A percentile compares a stretch with the other conserved stretches of the same genome.
phyloP scores from a whole-genome alignment of 2,888 invertebrate genomes.

The Bembecia ichneumoniformis region DNA sequence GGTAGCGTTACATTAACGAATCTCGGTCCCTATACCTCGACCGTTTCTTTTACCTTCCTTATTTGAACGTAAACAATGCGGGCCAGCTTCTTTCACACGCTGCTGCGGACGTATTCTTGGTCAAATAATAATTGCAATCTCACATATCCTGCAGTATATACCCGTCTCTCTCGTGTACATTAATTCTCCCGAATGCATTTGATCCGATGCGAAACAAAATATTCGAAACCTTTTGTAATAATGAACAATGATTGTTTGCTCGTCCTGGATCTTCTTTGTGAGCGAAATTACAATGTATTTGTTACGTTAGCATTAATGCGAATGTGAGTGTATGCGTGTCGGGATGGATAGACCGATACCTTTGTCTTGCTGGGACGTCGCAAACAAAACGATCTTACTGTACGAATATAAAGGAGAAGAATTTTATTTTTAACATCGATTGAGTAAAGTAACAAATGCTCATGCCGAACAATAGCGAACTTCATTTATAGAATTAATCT shows the following conservation, averaged over 20 bases:
- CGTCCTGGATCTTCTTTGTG: constrained; percentile 69
- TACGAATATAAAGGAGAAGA: constrained; percentile 70
- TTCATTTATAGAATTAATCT: constrained; percentile 71
- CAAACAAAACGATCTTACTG: constrained; percentile 67
- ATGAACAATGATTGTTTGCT: constrained; percentile 73
- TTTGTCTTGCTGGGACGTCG: constrained; percentile 69
- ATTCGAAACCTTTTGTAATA: constrained; percentile 71
- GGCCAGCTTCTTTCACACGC: constrained; percentile 68
- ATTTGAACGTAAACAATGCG: constrained; percentile 70
- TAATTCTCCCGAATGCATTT: constrained; percentile 59
- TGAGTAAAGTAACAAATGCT: constrained; percentile 69
- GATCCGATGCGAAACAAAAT: constrained; percentile 69
- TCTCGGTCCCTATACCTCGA: constrained; percentile 30
- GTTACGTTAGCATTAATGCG: constrained; percentile 63
- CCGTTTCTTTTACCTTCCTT: constrained; percentile 62
- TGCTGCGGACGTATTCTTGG: constrained; percentile 67
- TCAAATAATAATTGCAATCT: constrained; percentile 70
- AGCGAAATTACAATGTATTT: constrained; percentile 72
- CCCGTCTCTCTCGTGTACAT: constrained; percentile 52
- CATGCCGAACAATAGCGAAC: constrained; percentile 61
- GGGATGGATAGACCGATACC: constrained; percentile 66
- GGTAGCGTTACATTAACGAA: constrained; percentile 54
- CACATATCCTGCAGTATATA: constrained; percentile 35
- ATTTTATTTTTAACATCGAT: constrained; percentile 72
- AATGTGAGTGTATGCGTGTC: constrained; percentile 58